Evolutionary conservation across 2,797 vertebrate species (phyloP), one percentile per base, ranked within the genome.

Genomic region (Carapus acus): DNA sequence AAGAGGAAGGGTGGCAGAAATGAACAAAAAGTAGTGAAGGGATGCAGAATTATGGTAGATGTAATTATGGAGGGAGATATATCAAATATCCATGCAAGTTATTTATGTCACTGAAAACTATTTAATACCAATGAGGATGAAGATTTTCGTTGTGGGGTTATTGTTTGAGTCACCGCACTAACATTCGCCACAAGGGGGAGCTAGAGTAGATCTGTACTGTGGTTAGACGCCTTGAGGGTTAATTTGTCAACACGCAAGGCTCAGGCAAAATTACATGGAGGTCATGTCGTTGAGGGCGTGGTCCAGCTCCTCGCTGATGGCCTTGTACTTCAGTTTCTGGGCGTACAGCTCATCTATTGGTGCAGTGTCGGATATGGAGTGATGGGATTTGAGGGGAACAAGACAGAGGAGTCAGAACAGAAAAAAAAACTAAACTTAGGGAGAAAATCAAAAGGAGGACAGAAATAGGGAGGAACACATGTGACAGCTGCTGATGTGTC

Each of bases 321-420:
- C 94, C 88, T 98, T 98, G 92, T 93, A 96, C 92, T 94, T 97
- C 89, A 97, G 90, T 90, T 98, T 98, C 92, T 98, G 94, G 86
- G 93, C 88, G 67, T 98, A 98, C 74, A 96, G 85, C 89, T 97
- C 96, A 83, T 98, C 94, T 97, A 88, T 64, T 63, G 80, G 9
- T 76, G 82, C 81, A 71, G 73, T 49, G 64, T 83, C 77, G 68
- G 43, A 56, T 54, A 73, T 42, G 13, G 56, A 46, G 64, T 43
- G 58, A 27, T 27, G 24, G 24, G 9, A 5, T 27, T 27, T 27
- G 4, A 27, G 66, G 2, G 55, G 54, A 49, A 49, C 65, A 46
- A 24, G 38, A 54, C 60, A 60, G 48, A 45, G 19, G 52, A 45
- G 11, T n/a, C 14, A 43, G 56, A 65, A 11, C 19, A 52, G 22